These are phyloP conservation scores for Drosophila nr. perissopoda DNA, from an alignment of 2,888 invertebrate genomes.

Conservation along the genomic window DNA sequence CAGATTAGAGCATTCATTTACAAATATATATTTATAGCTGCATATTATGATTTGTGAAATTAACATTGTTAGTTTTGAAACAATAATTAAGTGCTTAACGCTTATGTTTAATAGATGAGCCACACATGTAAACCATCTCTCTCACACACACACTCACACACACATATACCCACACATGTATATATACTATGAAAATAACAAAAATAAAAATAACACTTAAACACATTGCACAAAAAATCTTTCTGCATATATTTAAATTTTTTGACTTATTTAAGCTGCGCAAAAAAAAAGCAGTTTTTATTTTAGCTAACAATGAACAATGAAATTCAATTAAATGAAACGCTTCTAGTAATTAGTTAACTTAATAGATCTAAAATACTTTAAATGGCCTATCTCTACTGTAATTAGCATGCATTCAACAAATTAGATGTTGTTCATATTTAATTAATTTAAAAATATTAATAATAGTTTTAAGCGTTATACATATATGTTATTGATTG, in stretches of 20 bases:
- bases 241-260: conserved; percentile 19
- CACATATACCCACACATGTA: conserved; percentile 10
- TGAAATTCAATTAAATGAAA: conserved; percentile 9
- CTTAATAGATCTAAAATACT: background rate
- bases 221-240: conserved; percentile 1
- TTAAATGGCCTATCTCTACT: background rate
- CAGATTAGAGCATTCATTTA: conserved; percentile 12
- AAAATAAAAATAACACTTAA: background rate
- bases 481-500: conserved; percentile 6
- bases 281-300: conserved; percentile 2
- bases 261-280: conserved; percentile 8
- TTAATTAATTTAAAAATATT: background rate
- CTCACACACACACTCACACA: background rate
- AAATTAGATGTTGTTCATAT: conserved; percentile 8
- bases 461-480: conserved; percentile 1
- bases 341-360: background rate
- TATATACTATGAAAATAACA: background rate
- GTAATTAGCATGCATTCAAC: conserved; percentile 9
- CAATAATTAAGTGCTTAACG: conserved; percentile 19
- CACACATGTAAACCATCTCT: background rate
- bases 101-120: conserved; percentile 28
- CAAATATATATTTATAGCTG: background rate
- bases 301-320: conserved; percentile 7
- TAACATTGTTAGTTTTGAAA: conserved; percentile 32
- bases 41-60: conserved; percentile 38